Percentiles rank a stretch among this genome's conserved stretches.
Conservation (phyloP, 2,113 vertebrate species). For the Cygnus atratus region DNA sequence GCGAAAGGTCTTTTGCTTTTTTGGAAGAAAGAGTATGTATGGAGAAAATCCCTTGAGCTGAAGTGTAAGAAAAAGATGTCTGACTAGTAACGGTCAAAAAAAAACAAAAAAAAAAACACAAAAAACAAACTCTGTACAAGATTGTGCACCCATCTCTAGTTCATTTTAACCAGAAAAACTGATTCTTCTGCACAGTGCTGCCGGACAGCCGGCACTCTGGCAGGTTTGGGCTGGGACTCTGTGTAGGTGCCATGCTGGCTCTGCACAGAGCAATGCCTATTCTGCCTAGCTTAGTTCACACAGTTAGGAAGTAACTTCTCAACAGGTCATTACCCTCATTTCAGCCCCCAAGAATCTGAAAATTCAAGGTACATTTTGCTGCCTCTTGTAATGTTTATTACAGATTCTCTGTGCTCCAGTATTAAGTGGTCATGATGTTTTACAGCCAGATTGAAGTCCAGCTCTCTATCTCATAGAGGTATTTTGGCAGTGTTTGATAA, state of each 20-base stretch:
- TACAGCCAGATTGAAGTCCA: background rate
- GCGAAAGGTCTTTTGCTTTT: background rate
- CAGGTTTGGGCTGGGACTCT: background rate
- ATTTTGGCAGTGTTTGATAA: no score
- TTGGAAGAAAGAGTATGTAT: background rate
- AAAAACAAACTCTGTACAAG: background rate
- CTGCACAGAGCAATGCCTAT: background rate
- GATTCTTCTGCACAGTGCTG: background rate
- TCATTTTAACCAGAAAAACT: background rate
- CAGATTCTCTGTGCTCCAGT: background rate
- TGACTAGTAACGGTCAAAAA: background rate
- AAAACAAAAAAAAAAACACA: background rate
- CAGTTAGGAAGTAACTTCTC: background rate
- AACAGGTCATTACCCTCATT: background rate
- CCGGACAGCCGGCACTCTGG: background rate
- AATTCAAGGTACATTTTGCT: background rate
- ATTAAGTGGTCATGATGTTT: background rate
- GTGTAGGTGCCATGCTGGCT: rapidly evolving
- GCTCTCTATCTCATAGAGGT: no score
- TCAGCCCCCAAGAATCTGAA: background rate
- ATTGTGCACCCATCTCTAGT: background rate
- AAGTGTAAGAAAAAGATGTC: background rate
- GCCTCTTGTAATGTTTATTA: background rate
- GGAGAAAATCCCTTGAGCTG: background rate
- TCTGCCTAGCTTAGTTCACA: background rate